phyloP scores from a whole-genome alignment of 2,797 vertebrate species.

The Sandelia bainsii region DNA sequence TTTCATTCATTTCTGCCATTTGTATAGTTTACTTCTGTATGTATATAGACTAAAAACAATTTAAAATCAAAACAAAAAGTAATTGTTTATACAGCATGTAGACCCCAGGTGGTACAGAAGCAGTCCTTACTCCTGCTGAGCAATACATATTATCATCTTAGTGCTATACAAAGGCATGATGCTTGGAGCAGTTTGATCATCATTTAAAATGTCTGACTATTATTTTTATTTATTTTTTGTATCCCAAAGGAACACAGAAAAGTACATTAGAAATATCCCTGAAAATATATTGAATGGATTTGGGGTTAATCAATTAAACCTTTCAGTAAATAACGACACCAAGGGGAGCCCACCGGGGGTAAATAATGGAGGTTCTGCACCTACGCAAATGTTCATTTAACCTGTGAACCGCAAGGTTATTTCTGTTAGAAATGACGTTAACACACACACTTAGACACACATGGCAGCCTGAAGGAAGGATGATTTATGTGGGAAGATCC shows the following conservation, averaged over 20 bases:
- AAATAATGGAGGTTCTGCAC: conserved; percentile 81
- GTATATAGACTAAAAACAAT: conserved; percentile 7
- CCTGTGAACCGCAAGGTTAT: conserved; percentile 95
- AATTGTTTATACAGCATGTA: conserved; percentile 26
- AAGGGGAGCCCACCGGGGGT: conserved; percentile 77
- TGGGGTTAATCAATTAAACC: conserved; percentile 78
- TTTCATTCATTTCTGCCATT: background rate
- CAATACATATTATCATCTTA: conserved; percentile 50
- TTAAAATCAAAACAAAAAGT: conserved; percentile 38
- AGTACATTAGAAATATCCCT: conserved; percentile 68
- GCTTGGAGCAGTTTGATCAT: conserved; percentile 53
- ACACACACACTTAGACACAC: conserved; percentile 55
- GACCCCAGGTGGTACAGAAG: conserved; percentile 32
- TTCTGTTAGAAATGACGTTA: conserved; percentile 87
- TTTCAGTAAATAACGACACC: conserved; percentile 65
- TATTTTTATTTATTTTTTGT: conserved; percentile 41
- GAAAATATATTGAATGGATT: conserved; percentile 59
- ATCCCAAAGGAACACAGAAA: conserved; percentile 55
- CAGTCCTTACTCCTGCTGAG: conserved; percentile 22
- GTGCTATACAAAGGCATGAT: conserved; percentile 29
- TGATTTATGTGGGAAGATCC: conserved; percentile 95
- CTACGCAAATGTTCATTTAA: conserved; percentile 87
- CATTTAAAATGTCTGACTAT: conserved; percentile 56
- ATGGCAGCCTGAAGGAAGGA: conserved; percentile 79
- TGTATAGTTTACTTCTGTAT: background rate